Percentiles rank a stretch among this genome's conserved stretches.
Evolutionary conservation across 2,797 vertebrate species (phyloP).

Genomic region (Astyanax mexicanus): DNA sequence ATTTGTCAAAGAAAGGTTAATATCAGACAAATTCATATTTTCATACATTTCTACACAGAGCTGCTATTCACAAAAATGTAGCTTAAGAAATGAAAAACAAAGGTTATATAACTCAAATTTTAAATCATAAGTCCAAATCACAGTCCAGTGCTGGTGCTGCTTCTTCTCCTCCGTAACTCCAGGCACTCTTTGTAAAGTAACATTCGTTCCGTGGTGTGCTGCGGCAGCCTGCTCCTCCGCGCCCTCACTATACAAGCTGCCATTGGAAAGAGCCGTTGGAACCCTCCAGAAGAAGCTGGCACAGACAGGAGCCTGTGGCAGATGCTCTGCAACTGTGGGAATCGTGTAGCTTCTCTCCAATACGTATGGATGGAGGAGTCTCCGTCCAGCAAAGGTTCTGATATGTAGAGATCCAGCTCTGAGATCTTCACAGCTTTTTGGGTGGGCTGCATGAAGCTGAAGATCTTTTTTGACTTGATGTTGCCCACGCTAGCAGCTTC

Average conservation of each 20-base stretch:
- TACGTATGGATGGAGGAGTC: constrained; percentile 60
- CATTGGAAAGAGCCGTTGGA: constrained; percentile 76
- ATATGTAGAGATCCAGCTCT: constrained; percentile 73
- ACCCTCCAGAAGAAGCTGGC: constrained; percentile 78
- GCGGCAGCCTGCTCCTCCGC: constrained; percentile 71
- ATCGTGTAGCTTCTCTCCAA: constrained; percentile 73
- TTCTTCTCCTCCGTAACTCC: constrained; percentile 56
- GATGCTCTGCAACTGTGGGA: constrained; percentile 69
- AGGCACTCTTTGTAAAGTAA: constrained; percentile 75
- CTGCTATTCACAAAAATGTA: not conserved
- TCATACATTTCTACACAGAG: not conserved
- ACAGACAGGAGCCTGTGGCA: constrained; percentile 73
- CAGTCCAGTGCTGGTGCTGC: not conserved
- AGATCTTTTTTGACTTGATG: constrained; percentile 71
- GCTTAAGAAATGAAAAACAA: not conserved
- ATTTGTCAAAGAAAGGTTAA: not conserved
- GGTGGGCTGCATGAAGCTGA: constrained; percentile 61
- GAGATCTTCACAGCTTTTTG: constrained; percentile 65
- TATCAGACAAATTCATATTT: not conserved
- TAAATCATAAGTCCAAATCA: too few species aligned
- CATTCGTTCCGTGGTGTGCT: constrained; percentile 79
- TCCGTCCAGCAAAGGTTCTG: constrained; percentile 67
- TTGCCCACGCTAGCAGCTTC: constrained; percentile 46
- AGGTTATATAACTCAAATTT: not conserved
- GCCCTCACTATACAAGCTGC: constrained; percentile 74